Base-by-base conservation (phyloP, 2,888 invertebrate genomes). In the Beris morrisii region DNA sequence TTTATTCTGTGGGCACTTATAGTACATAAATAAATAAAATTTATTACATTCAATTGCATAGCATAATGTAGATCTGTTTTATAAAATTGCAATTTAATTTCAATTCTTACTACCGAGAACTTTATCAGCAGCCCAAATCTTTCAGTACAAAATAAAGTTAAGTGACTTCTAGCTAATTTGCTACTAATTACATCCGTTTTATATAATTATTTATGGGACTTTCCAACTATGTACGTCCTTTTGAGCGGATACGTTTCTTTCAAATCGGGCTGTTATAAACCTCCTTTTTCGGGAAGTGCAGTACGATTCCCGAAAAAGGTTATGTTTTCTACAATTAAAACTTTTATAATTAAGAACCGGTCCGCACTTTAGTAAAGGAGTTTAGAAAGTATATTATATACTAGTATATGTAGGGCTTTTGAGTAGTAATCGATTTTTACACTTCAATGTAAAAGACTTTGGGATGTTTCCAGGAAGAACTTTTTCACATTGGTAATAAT, bases 161-260 rank as follows among this genome's bases (percentile, higher is more conserved):
- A 59, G 48, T 59, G 50, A 59, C 59, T 59, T 59, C 45, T 45
- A 48, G 48, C 32, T 59, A 59, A 59, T 59, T 59, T 59, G 59
- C 46, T 46, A 59, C 59, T 59, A 59, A 59, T 59, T 59, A 59
- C 32, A 48, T 50, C 50, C 59, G 50, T 28, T 48, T 59, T 59
- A 59, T 59, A 46, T 28, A 48, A 48, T n/a, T 44, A 59, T 59
- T 59, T 59, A 56, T 56, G 59, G 6, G 5, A 48, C 15, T 6
- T 12, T 4, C 38, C 1, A 38, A 38, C 38, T 38, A 38, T 15
- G 15, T 50, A 28, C 50, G 4, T 50, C 15, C 30, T 30, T 28
- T 53, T 52, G 11, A 52, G 53, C 31, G 22, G 44, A 57, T 28
- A 7, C 4, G 32, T 57, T 57, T 57, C 15, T 57, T 44, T 57